Conservation (phyloP, 2,113 vertebrate species). For the Chaetodon trifascialis region DNA sequence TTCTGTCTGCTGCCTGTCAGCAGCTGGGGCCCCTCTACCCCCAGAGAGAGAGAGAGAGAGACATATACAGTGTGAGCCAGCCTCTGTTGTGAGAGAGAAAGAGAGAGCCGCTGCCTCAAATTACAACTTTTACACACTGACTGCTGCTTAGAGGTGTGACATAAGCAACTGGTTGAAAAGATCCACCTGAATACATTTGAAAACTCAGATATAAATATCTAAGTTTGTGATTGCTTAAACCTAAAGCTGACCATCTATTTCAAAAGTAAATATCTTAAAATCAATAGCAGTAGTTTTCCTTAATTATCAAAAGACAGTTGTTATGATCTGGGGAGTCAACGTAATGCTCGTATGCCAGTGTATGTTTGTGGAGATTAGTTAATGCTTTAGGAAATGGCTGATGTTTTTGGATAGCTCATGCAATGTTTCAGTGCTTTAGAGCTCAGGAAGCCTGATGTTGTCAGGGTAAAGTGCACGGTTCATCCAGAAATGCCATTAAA, state of each 20-base stretch:
- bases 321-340: neutral
- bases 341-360: neutral
- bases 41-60: slow-evolving; percentile 21
- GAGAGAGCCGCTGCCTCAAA: neutral
- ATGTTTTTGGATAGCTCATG: slow-evolving; percentile 3
- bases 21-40: slow-evolving; percentile 71
- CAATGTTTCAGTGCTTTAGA: neutral
- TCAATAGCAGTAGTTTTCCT: neutral
- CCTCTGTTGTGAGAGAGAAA: slow-evolving; percentile 2
- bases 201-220: neutral
- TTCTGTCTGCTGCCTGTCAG: slow-evolving; percentile 60
- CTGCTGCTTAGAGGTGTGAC: neutral
- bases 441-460: neutral
- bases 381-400: neutral
- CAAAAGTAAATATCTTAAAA: too few relatives aligned
- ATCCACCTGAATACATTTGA: neutral
- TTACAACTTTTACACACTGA: neutral
- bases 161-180: neutral
- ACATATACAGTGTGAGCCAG: slow-evolving; percentile 18
- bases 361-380: neutral
- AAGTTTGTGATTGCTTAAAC: neutral
- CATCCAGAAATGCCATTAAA: slow-evolving; percentile 52
- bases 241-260: neutral
- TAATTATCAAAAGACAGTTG: neutral
- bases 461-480: slow-evolving; percentile 26